These are phyloP conservation scores for Cydia amplana DNA, from an alignment of 1,140 invertebrate species.

Conservation along the genomic window DNA sequence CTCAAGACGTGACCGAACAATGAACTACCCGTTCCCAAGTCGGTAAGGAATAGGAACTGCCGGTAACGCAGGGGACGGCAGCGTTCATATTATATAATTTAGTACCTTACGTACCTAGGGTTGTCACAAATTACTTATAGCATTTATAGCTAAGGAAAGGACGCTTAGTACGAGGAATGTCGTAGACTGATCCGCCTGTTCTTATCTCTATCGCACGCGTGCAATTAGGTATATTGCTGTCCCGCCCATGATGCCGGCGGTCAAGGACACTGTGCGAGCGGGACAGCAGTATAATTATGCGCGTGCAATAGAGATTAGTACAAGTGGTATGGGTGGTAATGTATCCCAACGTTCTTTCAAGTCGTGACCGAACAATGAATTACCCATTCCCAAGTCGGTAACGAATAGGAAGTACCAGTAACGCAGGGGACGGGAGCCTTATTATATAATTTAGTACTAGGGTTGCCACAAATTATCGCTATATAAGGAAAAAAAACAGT, in stretches of 20 bases:
- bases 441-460: not conserved
- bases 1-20: not conserved
- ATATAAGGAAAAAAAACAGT: too few species aligned
- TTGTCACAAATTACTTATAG: not conserved
- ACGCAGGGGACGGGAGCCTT: not conserved
- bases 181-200: too few species aligned
- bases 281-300: too few species aligned
- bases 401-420: not conserved
- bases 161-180: too few species aligned
- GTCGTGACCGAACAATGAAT: not conserved
- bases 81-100: constrained; percentile 1
- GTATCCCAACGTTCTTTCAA: not conserved
- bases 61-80: not conserved
- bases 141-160: too few species aligned
- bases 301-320: too few species aligned
- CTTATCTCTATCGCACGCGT: too few species aligned
- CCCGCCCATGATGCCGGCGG: too few species aligned
- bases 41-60: not conserved
- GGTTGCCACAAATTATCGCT: not conserved
- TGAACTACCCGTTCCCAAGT: not conserved
- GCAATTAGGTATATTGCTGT: too few species aligned
- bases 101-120: not conserved
- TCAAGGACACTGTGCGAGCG: too few species aligned
- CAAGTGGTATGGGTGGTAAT: too few species aligned
- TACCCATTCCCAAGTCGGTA: not conserved